Evolutionary conservation across 2,888 invertebrate species (phyloP), one percentile per base, ranked within the genome.

Genomic region (Rhingia rostrata): DNA sequence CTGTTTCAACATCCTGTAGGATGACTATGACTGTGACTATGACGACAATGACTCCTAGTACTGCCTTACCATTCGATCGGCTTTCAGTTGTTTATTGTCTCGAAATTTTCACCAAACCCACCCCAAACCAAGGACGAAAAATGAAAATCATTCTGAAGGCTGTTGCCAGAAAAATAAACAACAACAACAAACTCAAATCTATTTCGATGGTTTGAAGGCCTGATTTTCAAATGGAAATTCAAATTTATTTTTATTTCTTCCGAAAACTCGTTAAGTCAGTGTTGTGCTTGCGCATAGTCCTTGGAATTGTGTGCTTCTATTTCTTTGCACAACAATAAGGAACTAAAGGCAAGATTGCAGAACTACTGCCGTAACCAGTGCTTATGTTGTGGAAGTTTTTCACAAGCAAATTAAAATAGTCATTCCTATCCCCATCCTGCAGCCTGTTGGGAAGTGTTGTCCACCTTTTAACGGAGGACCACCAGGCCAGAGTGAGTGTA

Each of bases 341-440:
- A 35, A n/a, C 5, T 9, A 6, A 30, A 14, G 22, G 10, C 3
- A 7, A 51, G 45, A 53, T 49, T 35, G 41, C 4, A 43, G 53
- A 47, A 51, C 49, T 39, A 39, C 63, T 66, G 69, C 41, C 54
- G 58, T 70, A 70, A 72, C 70, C 66, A 84, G 67, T 63, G 69
- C 83, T 79, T 79, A 80, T 80, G 80, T 64, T 56, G 74, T 33
- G 58, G 14, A 80, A 80, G 51, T 75, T 84, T 80, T 66, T 79
- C 73, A 54, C 74, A 54, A 75, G 74, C 74, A 80, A 84, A 84
- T 84, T 84, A 80, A 84, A 84, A 74, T 74, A 61, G 64, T 67
- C 69, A 73, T 74, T 53, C 39, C 35, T 58, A 43, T 10, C 9
- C 35, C n/a, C 14, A 2, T 53, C 37, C 56, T 9, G 35, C 7